phyloP scores from a whole-genome alignment of 2,888 invertebrate species.

The Apamea sordens region DNA sequence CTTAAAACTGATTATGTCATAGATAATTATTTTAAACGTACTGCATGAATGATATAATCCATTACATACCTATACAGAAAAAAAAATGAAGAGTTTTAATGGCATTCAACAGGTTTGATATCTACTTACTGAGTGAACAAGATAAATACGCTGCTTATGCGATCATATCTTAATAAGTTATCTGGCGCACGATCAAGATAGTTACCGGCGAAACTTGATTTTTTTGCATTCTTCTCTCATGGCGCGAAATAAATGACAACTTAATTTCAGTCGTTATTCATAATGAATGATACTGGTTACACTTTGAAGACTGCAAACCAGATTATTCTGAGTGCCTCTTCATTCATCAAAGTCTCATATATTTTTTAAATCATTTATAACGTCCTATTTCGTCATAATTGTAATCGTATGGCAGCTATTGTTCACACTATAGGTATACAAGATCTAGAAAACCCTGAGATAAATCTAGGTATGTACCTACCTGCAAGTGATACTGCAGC shows the following conservation, averaged over 20 bases:
- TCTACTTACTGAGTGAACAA: constrained; percentile 13
- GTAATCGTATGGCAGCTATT: neutral
- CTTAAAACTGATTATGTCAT: constrained; percentile 16
- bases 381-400: neutral
- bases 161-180: constrained; percentile 45
- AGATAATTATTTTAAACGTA: neutral
- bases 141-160: constrained; percentile 47
- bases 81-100: neutral
- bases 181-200: constrained; percentile 40
- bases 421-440: neutral
- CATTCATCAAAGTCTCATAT: constrained; percentile 33
- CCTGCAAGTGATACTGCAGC: neutral
- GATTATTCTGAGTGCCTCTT: constrained; percentile 23
- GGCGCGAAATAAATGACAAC: constrained; percentile 31
- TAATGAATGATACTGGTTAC: constrained; percentile 33
- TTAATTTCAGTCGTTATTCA: constrained; percentile 36
- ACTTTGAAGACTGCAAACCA: constrained; percentile 18
- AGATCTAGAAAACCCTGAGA: neutral
- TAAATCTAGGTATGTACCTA: neutral
- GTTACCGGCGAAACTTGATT: constrained; percentile 41
- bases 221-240: constrained; percentile 37
- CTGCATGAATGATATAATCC: neutral
- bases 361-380: constrained; percentile 3
- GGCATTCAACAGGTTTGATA: constrained; percentile 39
- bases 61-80: neutral